Evolutionary conservation across 1,140 invertebrate species (phyloP).

Genomic region (Drosophila takahashii): DNA sequence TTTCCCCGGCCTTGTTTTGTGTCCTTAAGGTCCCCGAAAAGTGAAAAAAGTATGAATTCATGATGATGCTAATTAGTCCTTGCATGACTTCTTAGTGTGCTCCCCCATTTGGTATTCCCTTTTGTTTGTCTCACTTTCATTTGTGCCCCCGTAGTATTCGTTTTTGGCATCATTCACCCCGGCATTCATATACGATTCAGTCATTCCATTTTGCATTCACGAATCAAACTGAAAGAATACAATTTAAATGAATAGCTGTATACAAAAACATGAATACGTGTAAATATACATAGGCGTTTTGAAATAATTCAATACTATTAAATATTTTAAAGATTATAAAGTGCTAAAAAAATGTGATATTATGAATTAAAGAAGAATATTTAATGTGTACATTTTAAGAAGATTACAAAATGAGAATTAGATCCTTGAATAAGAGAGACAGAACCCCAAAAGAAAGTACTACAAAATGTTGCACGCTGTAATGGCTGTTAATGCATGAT

Average conservation of each 20-base stretch:
- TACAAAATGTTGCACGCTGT: not conserved
- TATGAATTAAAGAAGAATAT: not conserved
- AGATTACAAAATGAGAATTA: not conserved
- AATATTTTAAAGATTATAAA: not conserved
- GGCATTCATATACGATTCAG: conserved; percentile 41
- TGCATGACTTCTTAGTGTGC: conserved; percentile 45
- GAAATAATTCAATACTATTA: not conserved
- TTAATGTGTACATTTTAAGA: not conserved
- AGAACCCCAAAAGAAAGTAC: conserved; percentile 11
- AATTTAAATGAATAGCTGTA: conserved; percentile 39
- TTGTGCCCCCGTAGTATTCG: conserved; percentile 15
- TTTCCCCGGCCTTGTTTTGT: conserved; percentile 33
- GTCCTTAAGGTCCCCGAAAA: conserved; percentile 5
- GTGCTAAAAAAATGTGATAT: not conserved
- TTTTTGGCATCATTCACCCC: conserved; percentile 46
- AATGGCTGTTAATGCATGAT: conserved; percentile 8
- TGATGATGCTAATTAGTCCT: conserved; percentile 25
- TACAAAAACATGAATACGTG: conserved; percentile 58
- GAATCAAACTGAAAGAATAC: conserved; percentile 44
- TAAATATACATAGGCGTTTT: conserved; percentile 66
- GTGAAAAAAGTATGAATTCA: conserved; percentile 23
- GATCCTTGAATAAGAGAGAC: conserved; percentile 32
- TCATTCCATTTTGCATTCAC: conserved; percentile 51
- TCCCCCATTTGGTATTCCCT: conserved; percentile 9
- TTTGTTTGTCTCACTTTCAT: conserved; percentile 15